phyloP scores from a whole-genome alignment of 2,888 invertebrate genomes.

The Aphidoletes aphidimyza region DNA sequence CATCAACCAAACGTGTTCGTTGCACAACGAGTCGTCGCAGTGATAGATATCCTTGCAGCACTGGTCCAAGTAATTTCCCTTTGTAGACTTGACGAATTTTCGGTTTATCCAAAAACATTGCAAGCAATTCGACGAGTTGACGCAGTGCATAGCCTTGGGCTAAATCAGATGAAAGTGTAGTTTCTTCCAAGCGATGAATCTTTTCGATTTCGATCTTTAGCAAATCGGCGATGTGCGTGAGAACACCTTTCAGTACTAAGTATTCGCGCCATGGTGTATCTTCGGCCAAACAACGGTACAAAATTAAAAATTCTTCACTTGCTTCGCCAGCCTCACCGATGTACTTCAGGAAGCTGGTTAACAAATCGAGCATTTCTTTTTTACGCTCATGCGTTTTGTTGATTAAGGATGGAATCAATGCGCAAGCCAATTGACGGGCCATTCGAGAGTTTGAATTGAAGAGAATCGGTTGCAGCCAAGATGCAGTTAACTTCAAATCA shows the following conservation, averaged over 20 bases:
- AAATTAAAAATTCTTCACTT: constrained; percentile 87
- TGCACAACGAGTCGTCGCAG: constrained; percentile 91
- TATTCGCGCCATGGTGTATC: constrained; percentile 94
- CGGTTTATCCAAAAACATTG: constrained; percentile 87
- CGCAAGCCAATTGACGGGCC: constrained; percentile 89
- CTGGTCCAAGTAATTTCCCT: constrained; percentile 76
- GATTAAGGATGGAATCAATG: constrained; percentile 81
- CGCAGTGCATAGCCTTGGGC: constrained; percentile 94
- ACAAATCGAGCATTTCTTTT: constrained; percentile 81
- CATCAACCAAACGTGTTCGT: constrained; percentile 92
- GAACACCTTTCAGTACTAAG: constrained; percentile 86
- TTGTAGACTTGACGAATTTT: constrained; percentile 92
- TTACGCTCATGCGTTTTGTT: constrained; percentile 77
- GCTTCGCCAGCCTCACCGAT: constrained; percentile 90
- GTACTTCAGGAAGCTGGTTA: constrained; percentile 89
- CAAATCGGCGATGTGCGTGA: constrained; percentile 84
- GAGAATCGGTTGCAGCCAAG: constrained; percentile 90
- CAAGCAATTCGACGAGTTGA: constrained; percentile 86
- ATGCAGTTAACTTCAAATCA: constrained; percentile 69
- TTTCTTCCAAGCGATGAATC: constrained; percentile 88
- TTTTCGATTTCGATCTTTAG: constrained; percentile 90
- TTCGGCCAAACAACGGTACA: constrained; percentile 86
- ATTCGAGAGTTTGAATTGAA: constrained; percentile 92
- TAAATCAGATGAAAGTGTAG: constrained; percentile 91
- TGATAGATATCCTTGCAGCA: constrained; percentile 90